Conservation (phyloP, 92 coral and sea anemone species). For the Ricordea florida region DNA sequence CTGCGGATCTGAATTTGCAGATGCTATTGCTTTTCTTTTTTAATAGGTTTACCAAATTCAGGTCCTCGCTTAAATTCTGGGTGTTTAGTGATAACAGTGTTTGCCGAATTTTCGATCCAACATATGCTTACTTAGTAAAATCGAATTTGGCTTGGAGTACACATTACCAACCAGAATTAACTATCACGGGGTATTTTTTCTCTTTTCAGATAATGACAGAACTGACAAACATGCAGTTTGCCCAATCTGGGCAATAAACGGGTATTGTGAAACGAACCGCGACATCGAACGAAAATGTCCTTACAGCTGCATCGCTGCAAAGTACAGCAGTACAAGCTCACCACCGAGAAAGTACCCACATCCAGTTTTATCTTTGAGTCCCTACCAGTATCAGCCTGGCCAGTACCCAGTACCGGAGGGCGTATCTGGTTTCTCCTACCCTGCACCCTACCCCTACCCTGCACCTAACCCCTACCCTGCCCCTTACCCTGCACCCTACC, state of each 20-base stretch:
- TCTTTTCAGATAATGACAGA: not conserved
- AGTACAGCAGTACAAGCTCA: not conserved
- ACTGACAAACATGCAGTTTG: conserved; percentile 45
- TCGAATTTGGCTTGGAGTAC: too few species aligned
- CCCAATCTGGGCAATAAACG: conserved; percentile 44
- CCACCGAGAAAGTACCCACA: conserved; percentile 40
- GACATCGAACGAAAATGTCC: conserved; percentile 22
- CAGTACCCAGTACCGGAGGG: conserved; percentile 27
- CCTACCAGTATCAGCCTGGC: conserved; percentile 45
- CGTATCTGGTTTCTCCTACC: conserved; percentile 14
- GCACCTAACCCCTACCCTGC: conserved; percentile 10
- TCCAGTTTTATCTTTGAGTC: conserved; percentile 45
- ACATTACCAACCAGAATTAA: too few species aligned
- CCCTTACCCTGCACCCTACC: conserved; percentile 11
- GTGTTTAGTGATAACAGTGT: too few species aligned
- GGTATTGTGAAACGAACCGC: conserved; percentile 35
- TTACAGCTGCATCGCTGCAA: conserved; percentile 42
- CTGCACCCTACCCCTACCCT: not conserved
- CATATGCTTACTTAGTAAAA: too few species aligned
- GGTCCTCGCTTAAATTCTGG: too few species aligned
- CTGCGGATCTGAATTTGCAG: not conserved
- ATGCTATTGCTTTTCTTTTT: not conserved
- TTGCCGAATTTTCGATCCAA: too few species aligned
- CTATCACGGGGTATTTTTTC: too few species aligned
- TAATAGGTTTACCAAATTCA: not conserved